A percentile compares a stretch with the other conserved stretches of the same genome.
Conservation (phyloP, 2,113 vertebrate genomes). For the Paracyprichromis sp. region DNA sequence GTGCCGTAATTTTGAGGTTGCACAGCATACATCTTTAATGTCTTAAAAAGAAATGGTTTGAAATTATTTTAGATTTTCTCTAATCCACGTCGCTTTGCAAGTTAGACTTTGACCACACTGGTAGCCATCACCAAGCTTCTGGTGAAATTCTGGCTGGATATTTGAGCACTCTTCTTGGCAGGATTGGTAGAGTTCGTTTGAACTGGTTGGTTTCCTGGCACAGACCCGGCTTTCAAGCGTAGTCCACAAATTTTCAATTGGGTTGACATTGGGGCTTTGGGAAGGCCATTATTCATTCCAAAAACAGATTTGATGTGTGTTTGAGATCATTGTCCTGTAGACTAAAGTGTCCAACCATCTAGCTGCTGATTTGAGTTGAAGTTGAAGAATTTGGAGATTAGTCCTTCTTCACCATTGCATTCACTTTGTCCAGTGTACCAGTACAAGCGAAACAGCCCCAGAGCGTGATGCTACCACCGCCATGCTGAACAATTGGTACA, state of each 20-base stretch:
- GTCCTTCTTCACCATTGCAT: background rate
- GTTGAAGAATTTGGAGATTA: background rate
- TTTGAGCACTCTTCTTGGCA: background rate
- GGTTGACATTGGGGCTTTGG: accelerated
- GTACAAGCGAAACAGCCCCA: accelerated
- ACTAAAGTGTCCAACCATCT: background rate
- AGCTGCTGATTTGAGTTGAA: background rate
- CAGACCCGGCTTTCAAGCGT: accelerated
- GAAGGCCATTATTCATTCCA: background rate
- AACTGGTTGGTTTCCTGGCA: background rate
- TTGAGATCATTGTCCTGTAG: background rate
- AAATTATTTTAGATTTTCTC: background rate
- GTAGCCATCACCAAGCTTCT: background rate
- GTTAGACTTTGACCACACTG: accelerated
- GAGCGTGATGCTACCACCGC: background rate
- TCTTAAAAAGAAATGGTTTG: background rate
- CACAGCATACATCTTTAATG: background rate
- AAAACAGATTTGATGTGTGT: background rate
- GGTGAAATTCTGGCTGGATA: background rate
- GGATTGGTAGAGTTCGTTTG: accelerated
- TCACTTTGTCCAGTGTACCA: background rate
- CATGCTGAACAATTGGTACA: background rate
- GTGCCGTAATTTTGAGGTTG: background rate
- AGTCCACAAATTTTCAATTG: background rate
- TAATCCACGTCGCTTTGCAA: background rate